These are phyloP conservation scores for Sminthurinus aureus DNA, from an alignment of 2,888 invertebrate genomes.

Conservation along the genomic window DNA sequence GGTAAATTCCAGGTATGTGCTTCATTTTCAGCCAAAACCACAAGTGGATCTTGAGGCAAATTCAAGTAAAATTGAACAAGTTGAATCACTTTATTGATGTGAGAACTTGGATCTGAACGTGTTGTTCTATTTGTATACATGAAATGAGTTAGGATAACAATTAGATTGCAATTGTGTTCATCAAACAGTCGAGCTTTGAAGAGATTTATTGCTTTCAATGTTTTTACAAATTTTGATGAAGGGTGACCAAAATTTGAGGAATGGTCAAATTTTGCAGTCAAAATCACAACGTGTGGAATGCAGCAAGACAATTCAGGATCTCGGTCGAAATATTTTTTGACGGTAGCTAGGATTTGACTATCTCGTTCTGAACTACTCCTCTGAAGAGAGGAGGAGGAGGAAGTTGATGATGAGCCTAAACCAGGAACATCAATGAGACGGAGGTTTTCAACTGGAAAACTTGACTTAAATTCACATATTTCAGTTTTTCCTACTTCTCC, in stretches of 20 bases:
- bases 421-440: conserved; percentile 52
- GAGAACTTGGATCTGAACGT: conserved; percentile 26
- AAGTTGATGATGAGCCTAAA: conserved; percentile 32
- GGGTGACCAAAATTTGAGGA: conserved; percentile 4
- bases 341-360: conserved; percentile 44
- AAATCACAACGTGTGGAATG: conserved; percentile 47
- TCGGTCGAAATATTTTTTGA: conserved; percentile 49
- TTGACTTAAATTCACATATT: conserved; percentile 44
- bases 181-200: conserved; percentile 46
- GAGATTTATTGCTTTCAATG: conserved; percentile 45
- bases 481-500: conserved; percentile 34
- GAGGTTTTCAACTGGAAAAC: conserved; percentile 37
- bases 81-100: conserved; percentile 34
- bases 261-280: conserved; percentile 47
- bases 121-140: conserved; percentile 41
- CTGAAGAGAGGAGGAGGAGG: no score
- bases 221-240: conserved; percentile 42
- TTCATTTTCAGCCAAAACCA: conserved; percentile 49
- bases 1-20: conserved; percentile 33
- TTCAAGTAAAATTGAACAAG: conserved; percentile 40
- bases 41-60: conserved; percentile 41
- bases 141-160: conserved; percentile 48
- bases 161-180: conserved; percentile 45
- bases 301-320: conserved; percentile 40
- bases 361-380: conserved; percentile 43